Evolutionary conservation across 2,113 vertebrate species (phyloP), one percentile per base, ranked within the genome.

Genomic region (Psilopogon haemacephalus): DNA sequence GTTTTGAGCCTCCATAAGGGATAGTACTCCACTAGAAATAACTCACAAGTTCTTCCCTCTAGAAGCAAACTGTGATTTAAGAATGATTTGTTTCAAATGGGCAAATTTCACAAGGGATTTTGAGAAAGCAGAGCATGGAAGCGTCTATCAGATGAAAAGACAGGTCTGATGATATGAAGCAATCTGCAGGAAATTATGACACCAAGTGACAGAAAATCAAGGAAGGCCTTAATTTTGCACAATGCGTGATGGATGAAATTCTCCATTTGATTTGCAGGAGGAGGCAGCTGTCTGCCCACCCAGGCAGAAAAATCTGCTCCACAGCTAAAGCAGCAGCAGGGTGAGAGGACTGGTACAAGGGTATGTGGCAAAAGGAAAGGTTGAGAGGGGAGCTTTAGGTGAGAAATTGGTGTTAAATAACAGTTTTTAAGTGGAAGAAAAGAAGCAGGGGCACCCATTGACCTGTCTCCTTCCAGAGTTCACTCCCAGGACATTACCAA

Each of bases 311-410:
- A 19, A 83, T 16, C 52, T 67, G 55, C 55, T 67, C 52, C 37
- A 32, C 0, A 0, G 56, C 40, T 26, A 58, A 60, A 72, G 80
- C 1, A 1, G 16, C 30, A 44, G 58, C 0, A 0, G 33, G 11
- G 59, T 23, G 9, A 16, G 33, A 76, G 59, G 62, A 10, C 6
- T 20, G 12, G 8, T 15, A 28, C 11, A 52, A 71, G 12, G 2
- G 11, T 26, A 40, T 37, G 52, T 42, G 65, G 35, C 16, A 60
- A 68, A 79, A 81, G 37, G 3, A 54, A 80, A 74, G 27, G n/a
- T 6, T 12, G 17, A 50, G 32, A 60, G 9, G n/a, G 46, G 84
- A 21, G 14, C 37, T 64, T 54, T 5, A 67, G 19, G 30, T 46
- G 33, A 12, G 24, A 35, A 77, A 10, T 9, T n/a, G 27, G 6